Conservation (phyloP, 2,888 invertebrate genomes). For the Tromatobia lineatoria region DNA sequence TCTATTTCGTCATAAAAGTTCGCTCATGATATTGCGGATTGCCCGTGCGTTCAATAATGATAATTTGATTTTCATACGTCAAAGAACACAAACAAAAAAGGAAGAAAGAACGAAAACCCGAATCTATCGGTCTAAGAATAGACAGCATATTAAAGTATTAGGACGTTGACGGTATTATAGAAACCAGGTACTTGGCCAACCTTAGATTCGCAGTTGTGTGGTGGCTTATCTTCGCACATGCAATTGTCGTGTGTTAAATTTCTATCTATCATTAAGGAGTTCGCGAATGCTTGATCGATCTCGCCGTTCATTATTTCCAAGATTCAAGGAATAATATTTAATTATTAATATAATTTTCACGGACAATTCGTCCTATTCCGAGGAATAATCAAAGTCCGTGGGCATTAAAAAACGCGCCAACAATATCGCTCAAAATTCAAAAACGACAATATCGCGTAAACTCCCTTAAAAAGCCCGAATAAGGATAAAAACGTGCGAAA, state of each 20-base stretch:
- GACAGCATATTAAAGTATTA: constrained; percentile 52
- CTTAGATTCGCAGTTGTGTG: constrained; percentile 50
- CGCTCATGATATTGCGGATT: constrained; percentile 62
- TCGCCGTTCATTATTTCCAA: neutral
- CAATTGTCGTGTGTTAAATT: constrained; percentile 13
- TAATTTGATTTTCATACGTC: constrained; percentile 25
- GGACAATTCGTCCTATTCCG: constrained; percentile 8
- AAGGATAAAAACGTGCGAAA: constrained; percentile 8
- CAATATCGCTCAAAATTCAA: constrained; percentile 24
- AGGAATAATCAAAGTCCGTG: constrained; percentile 26
- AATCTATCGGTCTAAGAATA: constrained; percentile 49
- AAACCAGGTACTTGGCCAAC: constrained; percentile 71
- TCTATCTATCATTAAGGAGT: constrained; percentile 14
- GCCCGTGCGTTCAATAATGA: constrained; percentile 53
- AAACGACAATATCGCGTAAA: neutral
- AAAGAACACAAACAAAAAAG: constrained; percentile 20
- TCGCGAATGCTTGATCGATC: constrained; percentile 35
- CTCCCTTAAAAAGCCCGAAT: constrained; percentile 12
- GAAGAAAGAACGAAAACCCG: neutral
- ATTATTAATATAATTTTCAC: neutral
- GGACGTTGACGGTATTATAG: constrained; percentile 62
- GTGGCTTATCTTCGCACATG: constrained; percentile 44
- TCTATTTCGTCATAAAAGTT: constrained; percentile 57
- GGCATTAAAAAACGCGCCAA: constrained; percentile 24
- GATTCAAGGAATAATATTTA: neutral